Evolutionary conservation across 37 sponge, comb jelly and placozoan species (phyloP), one percentile per base, ranked within the genome.

Genomic region (Beroe ovata): DNA sequence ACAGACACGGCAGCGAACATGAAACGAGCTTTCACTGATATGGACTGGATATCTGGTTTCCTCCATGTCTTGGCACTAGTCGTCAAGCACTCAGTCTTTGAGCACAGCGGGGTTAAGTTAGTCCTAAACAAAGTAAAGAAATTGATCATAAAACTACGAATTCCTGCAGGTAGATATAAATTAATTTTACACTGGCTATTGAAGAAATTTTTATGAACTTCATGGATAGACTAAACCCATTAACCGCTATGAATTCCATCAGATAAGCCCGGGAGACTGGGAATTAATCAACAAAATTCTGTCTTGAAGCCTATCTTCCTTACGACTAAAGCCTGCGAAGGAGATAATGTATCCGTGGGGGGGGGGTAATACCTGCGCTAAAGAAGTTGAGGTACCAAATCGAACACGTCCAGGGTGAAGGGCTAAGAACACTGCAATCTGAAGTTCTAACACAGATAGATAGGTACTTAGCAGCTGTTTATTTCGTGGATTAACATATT

Each of bases 21-120:
- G 59, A 58, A 16, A 58, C 16, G 59, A 58, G 59, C 59, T 58
- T 58, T 58, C 59, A 58, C 59, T 58, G 59, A 58, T 58, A 16
- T 58, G 59, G 59, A 58, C 59, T 58, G 59, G 59, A 58, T 58
- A 58, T 58, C 59, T 58, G 11, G 59, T 58, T 58, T 58, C 59
- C 59, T 58, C 16, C 59, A 58, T 16, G 59, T 58, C 16, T 58
- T 58, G 59, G 59, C 59, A 58, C 59, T 58, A 58, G 59, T 58
- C 59, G 59, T 58, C 59, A 58, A 58, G 16, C 59, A 58, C 59
- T 58, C 59, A 58, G 16, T 58, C 16, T 58, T 58, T 16, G 59
- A 58, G 16, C 59, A 58, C 16, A 58, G 59, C 59, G 59, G 59
- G 16, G 59, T 58, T 19, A 58, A 58, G 59, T 16, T 58, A 58